phyloP scores from a whole-genome alignment of 2,797 vertebrate species.

The Thripadectes ignobilis region DNA sequence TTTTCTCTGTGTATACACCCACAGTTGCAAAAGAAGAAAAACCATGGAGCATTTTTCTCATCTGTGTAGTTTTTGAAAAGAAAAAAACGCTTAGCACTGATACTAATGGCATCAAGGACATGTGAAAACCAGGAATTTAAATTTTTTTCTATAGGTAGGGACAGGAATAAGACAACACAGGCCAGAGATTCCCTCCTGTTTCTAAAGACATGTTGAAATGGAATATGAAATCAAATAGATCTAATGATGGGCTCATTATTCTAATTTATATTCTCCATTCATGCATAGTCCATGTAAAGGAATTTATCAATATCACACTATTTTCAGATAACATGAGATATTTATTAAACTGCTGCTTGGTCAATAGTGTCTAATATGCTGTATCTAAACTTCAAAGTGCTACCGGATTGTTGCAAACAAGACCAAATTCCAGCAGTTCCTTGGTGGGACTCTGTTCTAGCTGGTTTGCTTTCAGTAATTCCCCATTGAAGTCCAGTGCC shows the following conservation, averaged over 20 bases:
- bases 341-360: not conserved
- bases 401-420: not conserved
- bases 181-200: not conserved
- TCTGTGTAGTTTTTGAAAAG: not conserved
- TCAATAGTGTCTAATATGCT: not conserved
- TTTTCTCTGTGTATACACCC: not conserved
- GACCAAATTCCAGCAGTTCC: not conserved
- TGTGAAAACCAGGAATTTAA: not conserved
- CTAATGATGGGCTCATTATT: not conserved
- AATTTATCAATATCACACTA: not conserved
- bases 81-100: not conserved
- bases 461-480: not conserved
- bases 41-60: not conserved
- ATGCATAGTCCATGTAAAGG: not conserved
- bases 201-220: not conserved
- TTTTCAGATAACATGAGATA: not conserved
- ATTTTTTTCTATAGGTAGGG: not conserved
- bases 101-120: not conserved
- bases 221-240: not conserved
- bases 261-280: not conserved
- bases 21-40: not conserved
- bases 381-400: not conserved
- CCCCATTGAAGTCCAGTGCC: not conserved
- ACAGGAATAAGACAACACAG: not conserved
- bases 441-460: not conserved